Evolutionary conservation across 1,140 invertebrate genomes (phyloP).

Genomic region (Amyelois transitella): DNA sequence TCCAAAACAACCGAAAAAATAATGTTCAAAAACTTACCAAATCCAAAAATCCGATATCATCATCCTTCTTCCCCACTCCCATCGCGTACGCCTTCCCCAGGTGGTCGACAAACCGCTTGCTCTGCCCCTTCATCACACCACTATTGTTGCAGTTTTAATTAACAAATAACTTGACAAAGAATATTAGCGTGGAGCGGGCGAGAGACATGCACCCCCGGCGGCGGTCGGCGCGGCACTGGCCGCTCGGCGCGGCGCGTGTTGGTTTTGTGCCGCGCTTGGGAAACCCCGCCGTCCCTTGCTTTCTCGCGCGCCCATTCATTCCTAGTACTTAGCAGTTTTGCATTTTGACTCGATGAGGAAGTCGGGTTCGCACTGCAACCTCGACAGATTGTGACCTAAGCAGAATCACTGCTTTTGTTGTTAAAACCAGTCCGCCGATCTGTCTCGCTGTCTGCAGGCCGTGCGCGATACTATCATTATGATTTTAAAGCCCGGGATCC

Average conservation of each 20-base stretch:
- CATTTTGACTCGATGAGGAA: not conserved
- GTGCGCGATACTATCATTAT: not conserved
- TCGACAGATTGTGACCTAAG: not conserved
- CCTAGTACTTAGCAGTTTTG: not conserved
- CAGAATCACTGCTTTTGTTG: not conserved
- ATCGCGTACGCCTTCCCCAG: constrained; percentile 28
- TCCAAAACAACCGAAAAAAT: not conserved
- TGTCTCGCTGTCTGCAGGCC: not conserved
- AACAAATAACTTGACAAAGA: not conserved
- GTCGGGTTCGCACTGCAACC: no score
- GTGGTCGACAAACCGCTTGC: constrained; percentile 29
- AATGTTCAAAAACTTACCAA: constrained; percentile 25
- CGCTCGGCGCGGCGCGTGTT: not conserved
- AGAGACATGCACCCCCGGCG: not conserved
- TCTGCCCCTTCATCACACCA: constrained; percentile 35
- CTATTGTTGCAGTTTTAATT: not conserved
- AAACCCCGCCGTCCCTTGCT: not conserved
- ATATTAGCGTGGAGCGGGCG: not conserved
- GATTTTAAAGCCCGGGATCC: not conserved
- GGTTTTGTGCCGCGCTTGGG: not conserved
- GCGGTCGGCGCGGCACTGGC: not conserved
- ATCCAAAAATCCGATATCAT: constrained; percentile 29
- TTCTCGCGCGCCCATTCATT: not conserved
- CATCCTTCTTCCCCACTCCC: constrained; percentile 9
- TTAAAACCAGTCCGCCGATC: not conserved